Evolutionary conservation across 2,888 invertebrate species (phyloP).

Genomic region (Erannis defoliaria): DNA sequence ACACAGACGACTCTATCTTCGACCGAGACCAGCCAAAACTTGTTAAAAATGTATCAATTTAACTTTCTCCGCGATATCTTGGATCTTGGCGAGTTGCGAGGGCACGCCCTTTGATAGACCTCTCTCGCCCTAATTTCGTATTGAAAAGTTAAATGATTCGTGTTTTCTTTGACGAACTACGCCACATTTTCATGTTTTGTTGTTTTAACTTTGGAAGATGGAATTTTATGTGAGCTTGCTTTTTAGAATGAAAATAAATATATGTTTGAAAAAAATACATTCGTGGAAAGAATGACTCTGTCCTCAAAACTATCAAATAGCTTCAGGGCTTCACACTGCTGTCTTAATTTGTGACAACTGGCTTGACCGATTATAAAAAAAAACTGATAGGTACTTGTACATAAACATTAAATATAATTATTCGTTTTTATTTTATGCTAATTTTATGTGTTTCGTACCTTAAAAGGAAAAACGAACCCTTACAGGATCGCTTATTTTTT

Average conservation of each 20-base stretch:
- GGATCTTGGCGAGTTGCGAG: constrained; percentile 49
- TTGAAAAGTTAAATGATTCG: constrained; percentile 59
- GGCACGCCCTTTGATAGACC: constrained; percentile 62
- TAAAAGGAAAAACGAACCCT: too few species aligned
- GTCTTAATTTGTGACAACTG: too few species aligned
- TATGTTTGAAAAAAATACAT: too few species aligned
- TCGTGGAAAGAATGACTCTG: too few species aligned
- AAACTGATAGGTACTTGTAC: too few species aligned
- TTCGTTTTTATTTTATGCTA: too few species aligned
- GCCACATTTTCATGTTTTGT: constrained; percentile 3
- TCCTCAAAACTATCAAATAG: too few species aligned
- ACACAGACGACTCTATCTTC: constrained; percentile 34
- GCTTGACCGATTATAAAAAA: too few species aligned
- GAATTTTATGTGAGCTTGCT: background rate
- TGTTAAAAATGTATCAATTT: constrained; percentile 76
- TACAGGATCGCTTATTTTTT: too few species aligned
- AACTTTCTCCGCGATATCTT: constrained; percentile 62
- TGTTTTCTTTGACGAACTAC: constrained; percentile 25
- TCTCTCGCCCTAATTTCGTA: constrained; percentile 60
- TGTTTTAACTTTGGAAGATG: background rate
- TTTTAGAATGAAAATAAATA: background rate
- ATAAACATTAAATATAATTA: too few species aligned
- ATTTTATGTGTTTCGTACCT: too few species aligned
- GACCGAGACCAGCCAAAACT: constrained; percentile 55
- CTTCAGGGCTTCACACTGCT: too few species aligned